These are phyloP conservation scores for Apocrypta bakeri DNA, from an alignment of 1,140 invertebrate species.

Conservation along the genomic window DNA sequence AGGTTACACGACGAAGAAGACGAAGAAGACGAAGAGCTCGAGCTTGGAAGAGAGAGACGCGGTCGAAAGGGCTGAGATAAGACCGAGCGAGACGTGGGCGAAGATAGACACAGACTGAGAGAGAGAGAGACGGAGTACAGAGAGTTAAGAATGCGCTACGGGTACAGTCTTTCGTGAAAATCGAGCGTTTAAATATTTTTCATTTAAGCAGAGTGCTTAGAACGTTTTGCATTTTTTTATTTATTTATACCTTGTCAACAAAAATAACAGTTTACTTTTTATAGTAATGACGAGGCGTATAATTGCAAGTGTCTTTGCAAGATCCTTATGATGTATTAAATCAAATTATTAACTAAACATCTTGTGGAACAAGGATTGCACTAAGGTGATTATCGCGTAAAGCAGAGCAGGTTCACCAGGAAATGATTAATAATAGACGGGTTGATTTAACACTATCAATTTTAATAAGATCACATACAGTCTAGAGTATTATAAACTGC, in stretches of 20 bases:
- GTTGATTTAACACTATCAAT: not conserved
- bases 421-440: not conserved
- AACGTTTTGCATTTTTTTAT: too few relatives aligned
- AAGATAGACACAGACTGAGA: conserved; percentile 8
- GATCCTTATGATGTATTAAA: too few relatives aligned
- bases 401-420: not conserved
- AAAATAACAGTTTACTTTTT: too few relatives aligned
- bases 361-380: not conserved
- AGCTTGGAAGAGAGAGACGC: conserved; percentile 31
- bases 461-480: not conserved
- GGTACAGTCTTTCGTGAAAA: conserved; percentile 13
- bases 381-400: not conserved
- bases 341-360: not conserved
- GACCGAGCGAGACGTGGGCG: not conserved
- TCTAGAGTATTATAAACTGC: not conserved
- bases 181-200: not conserved
- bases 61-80: conserved; percentile 14
- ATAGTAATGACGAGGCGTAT: not conserved
- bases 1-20: conserved; percentile 34
- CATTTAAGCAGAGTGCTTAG: too few relatives aligned
- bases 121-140: not conserved
- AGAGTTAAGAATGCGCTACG: conserved; percentile 14
- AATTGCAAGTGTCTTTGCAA: too few relatives aligned
- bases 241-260: too few relatives aligned
- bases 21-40: conserved; percentile 28